Evolutionary conservation across 2,113 vertebrate genomes (phyloP).

Genomic region (Cheilinus undulatus): DNA sequence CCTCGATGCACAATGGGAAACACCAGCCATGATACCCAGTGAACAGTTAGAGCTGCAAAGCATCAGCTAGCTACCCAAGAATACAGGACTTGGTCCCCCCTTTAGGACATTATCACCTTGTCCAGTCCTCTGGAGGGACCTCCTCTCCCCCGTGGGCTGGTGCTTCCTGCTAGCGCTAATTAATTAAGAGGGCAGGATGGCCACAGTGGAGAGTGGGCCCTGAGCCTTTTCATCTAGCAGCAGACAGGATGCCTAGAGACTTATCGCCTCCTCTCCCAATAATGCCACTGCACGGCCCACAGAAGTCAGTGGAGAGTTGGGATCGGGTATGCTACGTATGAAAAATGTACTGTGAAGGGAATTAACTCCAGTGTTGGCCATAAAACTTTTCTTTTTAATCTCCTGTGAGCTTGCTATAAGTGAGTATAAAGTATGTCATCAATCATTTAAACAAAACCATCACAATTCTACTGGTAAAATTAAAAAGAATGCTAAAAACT

Average conservation of each 20-base stretch:
- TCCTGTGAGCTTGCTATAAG: slow-evolving; percentile 5
- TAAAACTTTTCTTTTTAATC: slow-evolving; percentile 14
- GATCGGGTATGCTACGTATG: slow-evolving; percentile 45
- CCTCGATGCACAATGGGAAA: slow-evolving; percentile 1
- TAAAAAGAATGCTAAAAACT: not conserved
- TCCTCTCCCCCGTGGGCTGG: slow-evolving; percentile 76
- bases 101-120: slow-evolving; percentile 88
- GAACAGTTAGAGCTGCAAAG: slow-evolving; percentile 24
- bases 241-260: slow-evolving; percentile 81
- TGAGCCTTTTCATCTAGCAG: slow-evolving; percentile 81
- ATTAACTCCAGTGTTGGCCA: slow-evolving; percentile 16
- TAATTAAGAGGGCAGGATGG: slow-evolving; percentile 87
- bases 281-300: slow-evolving; percentile 54
- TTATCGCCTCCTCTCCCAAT: slow-evolving; percentile 74
- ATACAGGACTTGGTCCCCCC: slow-evolving; percentile 76
- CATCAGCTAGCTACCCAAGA: slow-evolving; percentile 43
- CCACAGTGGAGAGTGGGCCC: slow-evolving; percentile 81
- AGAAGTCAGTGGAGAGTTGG: slow-evolving; percentile 64
- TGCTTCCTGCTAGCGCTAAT: slow-evolving; percentile 85
- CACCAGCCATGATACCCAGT: slow-evolving; percentile 14
- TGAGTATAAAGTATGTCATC: not conserved
- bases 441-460: slow-evolving; percentile 11
- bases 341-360: slow-evolving; percentile 32
- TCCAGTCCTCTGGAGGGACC: slow-evolving; percentile 79
- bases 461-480: slow-evolving; percentile 1